Evolutionary conservation across 2,797 vertebrate genomes (phyloP), one percentile per base, ranked within the genome.

Genomic region (Paedocypris micromegethes): DNA sequence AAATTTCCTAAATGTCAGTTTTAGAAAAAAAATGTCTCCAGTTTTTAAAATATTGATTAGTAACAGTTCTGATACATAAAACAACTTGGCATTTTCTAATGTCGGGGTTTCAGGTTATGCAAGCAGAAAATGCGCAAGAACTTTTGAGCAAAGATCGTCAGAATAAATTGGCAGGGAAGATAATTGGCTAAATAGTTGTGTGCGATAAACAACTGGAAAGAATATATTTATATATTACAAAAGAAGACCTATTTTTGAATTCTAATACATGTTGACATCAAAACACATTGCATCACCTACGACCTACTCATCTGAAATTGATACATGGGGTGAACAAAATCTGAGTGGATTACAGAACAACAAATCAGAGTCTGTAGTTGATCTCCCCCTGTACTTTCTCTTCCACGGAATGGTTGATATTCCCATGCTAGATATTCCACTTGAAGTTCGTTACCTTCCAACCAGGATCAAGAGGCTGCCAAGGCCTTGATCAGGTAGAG

Each of bases 401-500:
- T 70, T 73, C 80, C 81, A 82, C 85, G 87, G 86, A 91, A 90
- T 87, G 87, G 83, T 87, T 85, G 73, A 83, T 81, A 79, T 83
- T 78, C 65, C 68, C 70, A 82, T 77, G 78, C 80, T 75, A 80
- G 83, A 81, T 82, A 77, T 86, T 83, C 83, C 82, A 86, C 79
- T 86, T 77, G 84, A 80, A 83, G 78, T 65, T 37, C 45, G 68
- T 63, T 65, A 39, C 65, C 61, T 46, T 45, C 46, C 57, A 57
- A 62, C 70, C 78, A n/a, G 72, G 83, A 89, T 91, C 89, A 91
- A 79, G 89, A 92, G 83, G 91, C 91, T 40, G 90, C 88, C 81
- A 95, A 83, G 79, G 92, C 92, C 83, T 94, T 94, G 83, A 94
- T 76, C 84, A 95, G 91, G 88, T 95, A 95, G 58, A 95, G 90